Evolutionary conservation across 2,113 vertebrate species (phyloP), one percentile per base, ranked within the genome.

Genomic region (Azemiops feae): DNA sequence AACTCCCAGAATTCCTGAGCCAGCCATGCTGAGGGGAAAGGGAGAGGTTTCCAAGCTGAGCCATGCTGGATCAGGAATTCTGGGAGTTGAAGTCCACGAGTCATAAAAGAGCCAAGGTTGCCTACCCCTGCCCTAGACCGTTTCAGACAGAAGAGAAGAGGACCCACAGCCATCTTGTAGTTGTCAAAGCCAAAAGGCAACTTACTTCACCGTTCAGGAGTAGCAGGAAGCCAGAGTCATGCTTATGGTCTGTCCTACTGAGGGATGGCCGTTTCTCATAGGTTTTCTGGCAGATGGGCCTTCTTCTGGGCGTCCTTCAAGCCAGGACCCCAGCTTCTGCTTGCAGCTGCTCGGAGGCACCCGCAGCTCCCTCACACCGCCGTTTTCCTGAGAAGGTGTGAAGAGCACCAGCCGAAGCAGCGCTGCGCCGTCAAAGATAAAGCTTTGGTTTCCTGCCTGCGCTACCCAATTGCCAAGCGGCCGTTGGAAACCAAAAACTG

Each of bases 401-500:
- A 27, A 92, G 0, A 14, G 74, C 93, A 69, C 91, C 0, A 45
- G 93, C 95, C 92, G 18, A 50, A 20, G 3, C 5, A 64, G 53
- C 12, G 45, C 0, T 57, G 45, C 5, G 45, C 95, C 87, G 92
- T 39, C 0, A 50, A 3, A 53, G 55, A 8, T 34, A 89, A 0
- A 89, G 43, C 87, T 88, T 91, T 45, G 53, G 39, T 60, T 97
- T 97, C 96, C 96, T 95, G 96, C 30, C 93, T 88, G 90, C 90
- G 90, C 18, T 69, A 8, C 86, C 34, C 94, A 58, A 1, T 0
- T 9, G 89, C 0, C 2, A 91, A 91, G 93, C 25, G 0, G 43
- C 81, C 69, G 45, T 50, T 90, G 1, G 1, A 91, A 94, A 60
- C 7, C 86, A 14, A 53, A 88, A 20, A 23, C 20, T 39, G 53